Base-by-base conservation (phyloP, 2,113 vertebrate genomes). In the Atrichornis clamosus region DNA sequence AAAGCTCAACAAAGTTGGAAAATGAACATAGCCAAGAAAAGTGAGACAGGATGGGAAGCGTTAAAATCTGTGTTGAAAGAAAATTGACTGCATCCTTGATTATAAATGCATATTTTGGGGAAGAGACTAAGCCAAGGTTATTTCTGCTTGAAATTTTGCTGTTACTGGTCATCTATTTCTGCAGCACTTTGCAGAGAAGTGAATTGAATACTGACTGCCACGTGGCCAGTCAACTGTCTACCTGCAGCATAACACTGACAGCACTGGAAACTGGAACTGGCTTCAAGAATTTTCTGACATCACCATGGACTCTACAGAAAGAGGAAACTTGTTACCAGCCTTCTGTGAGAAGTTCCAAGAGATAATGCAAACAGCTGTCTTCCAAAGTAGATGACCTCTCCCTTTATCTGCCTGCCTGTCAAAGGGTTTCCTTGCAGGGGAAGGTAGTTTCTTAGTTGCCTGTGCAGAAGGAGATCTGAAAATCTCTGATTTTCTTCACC, bases 261-360 rank as follows among this genome's bases (percentile, higher is more conserved):
- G 69, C 2, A 2, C 22, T 84, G 65, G 60, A 68, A 94, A 52
- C 70, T 78, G 81, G 17, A 89, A 60, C 50, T 64, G 39, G 35
- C 55, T 93, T 63, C 49, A 91, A 68, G 65, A 44, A 79, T 94
- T 94, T 91, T 91, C 47, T 93, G 77, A 58, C 19, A 68, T 84
- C 74, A 59, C 13, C 41, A n/a, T 76, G 50, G 81, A 41, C 63
- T 62, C 76, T 76, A 30, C 10, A 72, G 70, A 89, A 91, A 74
- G 30, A 60, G 26, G 56, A 94, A 50, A 41, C 33, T 68, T 9
- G 41, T 75, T 84, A 77, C 24, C 20, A 68, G 32, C 33, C n/a
- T 82, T 86, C 32, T 56, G 26, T 58, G n/a, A 89, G 32, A 65
- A 79, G 37, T 27, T 35, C 28, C 56, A 42, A 63, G 44, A 72